phyloP scores from a whole-genome alignment of 2,113 vertebrate genomes.

The Antechinus flavipes region DNA sequence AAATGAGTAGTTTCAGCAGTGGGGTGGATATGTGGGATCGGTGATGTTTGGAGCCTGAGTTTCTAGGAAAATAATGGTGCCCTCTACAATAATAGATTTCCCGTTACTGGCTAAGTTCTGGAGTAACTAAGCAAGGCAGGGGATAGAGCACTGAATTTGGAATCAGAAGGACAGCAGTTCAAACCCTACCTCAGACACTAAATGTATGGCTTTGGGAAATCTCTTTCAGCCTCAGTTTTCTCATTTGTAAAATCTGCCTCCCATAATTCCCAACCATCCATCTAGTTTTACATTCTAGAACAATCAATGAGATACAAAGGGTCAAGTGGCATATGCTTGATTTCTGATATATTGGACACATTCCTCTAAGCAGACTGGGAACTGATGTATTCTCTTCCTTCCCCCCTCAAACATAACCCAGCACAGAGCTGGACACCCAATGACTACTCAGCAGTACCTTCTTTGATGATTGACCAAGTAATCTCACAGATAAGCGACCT shows the following conservation, averaged over 20 bases:
- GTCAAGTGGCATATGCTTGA: neutral
- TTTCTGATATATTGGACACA: neutral
- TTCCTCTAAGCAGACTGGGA: neutral
- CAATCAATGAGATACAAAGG: neutral
- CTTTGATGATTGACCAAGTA: neutral
- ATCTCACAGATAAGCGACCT: neutral
- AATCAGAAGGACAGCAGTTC: neutral
- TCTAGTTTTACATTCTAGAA: neutral
- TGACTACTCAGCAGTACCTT: neutral
- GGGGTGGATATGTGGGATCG: neutral
- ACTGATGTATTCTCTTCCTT: neutral
- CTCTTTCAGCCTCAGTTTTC: neutral
- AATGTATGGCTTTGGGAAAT: neutral
- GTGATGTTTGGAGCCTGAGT: neutral
- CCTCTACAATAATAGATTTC: neutral
- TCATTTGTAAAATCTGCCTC: neutral
- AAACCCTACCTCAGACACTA: neutral
- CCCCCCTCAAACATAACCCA: neutral
- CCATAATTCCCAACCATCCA: neutral
- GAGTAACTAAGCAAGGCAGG: neutral
- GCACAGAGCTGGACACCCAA: neutral
- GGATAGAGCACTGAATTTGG: neutral
- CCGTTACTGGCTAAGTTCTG: neutral
- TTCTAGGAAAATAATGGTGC: neutral
- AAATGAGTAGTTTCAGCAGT: neutral